A percentile compares a stretch with the other conserved stretches of the same genome.
Conservation (phyloP, 2,888 invertebrate species). For the Stenodera caucasica region DNA sequence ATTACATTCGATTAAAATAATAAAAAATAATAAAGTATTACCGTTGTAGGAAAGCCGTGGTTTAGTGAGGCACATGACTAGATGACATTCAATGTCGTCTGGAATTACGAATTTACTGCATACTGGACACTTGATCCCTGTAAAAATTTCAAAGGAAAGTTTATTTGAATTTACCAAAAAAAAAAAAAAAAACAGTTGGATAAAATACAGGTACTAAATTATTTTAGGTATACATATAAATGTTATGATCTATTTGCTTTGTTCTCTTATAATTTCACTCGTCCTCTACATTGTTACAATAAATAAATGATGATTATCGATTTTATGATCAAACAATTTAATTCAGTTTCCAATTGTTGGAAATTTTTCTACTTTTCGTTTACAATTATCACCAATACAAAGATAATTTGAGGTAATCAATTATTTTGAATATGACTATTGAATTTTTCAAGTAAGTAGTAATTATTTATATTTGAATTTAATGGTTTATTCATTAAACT, state of each 20-base stretch:
- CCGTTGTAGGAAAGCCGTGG: constrained; percentile 98
- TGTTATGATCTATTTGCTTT: too few species aligned
- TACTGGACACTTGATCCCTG: constrained; percentile 98
- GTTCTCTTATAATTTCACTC: neutral
- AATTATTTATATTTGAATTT: too few species aligned
- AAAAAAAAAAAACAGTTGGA: too few species aligned
- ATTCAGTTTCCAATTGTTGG: neutral
- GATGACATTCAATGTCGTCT: constrained; percentile 98
- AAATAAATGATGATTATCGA: neutral
- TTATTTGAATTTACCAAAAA: too few species aligned
- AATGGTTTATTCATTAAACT: constrained; percentile 8
- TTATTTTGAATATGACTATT: too few species aligned
- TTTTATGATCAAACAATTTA: neutral
- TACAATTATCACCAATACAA: too few species aligned
- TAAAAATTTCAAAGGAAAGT: constrained; percentile 52
- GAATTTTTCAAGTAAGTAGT: too few species aligned
- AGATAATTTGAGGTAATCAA: too few species aligned
- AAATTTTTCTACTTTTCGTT: too few species aligned
- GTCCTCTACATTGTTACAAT: neutral
- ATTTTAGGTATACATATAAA: too few species aligned
- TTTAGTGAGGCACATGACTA: constrained; percentile 99
- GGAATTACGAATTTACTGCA: constrained; percentile 98
- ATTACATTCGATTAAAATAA: constrained; percentile 35
- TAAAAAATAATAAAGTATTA: constrained; percentile 54
- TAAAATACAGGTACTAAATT: too few species aligned